phyloP scores from a whole-genome alignment of 2,888 invertebrate species.

The Homarus gammarus region DNA sequence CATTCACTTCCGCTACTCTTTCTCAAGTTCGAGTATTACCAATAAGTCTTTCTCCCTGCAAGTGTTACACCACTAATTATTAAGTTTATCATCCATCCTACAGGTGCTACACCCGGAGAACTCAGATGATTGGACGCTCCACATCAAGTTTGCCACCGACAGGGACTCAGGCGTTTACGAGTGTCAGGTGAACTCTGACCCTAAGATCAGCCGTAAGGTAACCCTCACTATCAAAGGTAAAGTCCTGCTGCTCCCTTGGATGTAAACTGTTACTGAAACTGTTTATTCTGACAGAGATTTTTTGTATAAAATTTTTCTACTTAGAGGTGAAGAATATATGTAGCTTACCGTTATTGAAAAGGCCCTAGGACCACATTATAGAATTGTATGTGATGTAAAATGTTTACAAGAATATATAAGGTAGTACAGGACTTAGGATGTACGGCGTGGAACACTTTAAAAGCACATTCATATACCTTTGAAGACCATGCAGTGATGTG shows the following conservation, averaged over 20 bases:
- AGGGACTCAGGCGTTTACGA: conserved; percentile 65
- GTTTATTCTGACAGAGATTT: neutral
- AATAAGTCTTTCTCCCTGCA: neutral
- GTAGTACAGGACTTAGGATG: too few relatives aligned
- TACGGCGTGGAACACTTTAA: too few relatives aligned
- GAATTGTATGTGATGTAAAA: too few relatives aligned
- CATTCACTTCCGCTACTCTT: neutral
- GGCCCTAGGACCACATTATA: too few relatives aligned
- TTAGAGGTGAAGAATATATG: neutral
- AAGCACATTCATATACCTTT: too few relatives aligned
- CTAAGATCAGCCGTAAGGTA: conserved; percentile 60
- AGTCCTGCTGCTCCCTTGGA: neutral
- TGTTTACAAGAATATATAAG: too few relatives aligned
- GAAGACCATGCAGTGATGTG: too few relatives aligned
- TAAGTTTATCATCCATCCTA: neutral
- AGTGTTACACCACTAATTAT: too few relatives aligned
- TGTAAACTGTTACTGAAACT: neutral
- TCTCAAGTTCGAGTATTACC: neutral
- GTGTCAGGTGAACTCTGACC: conserved; percentile 71
- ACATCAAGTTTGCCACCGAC: conserved; percentile 42
- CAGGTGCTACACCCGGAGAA: conserved; percentile 71
- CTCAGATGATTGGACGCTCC: conserved; percentile 69
- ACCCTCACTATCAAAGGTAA: conserved; percentile 59
- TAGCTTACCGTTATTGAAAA: neutral
- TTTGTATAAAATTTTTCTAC: neutral